A percentile compares a stretch with the other conserved stretches of the same genome.
Conservation (phyloP, 2,113 vertebrate species). For the Menura novaehollandiae region DNA sequence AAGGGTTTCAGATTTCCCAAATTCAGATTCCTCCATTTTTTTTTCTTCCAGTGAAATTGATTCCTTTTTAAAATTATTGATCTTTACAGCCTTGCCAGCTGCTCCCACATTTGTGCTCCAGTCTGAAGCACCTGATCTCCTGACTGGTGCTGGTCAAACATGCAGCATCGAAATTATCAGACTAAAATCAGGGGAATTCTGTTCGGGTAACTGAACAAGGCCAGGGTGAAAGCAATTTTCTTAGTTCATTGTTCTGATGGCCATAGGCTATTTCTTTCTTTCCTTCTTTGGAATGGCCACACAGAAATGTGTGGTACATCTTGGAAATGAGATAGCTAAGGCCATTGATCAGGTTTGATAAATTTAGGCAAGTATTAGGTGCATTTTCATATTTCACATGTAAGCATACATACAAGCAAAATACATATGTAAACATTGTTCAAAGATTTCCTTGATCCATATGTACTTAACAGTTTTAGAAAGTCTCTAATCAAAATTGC, state of each 20-base stretch:
- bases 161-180: neutral
- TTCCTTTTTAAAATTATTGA: neutral
- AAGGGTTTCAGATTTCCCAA: neutral
- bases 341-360: neutral
- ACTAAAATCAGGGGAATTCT: neutral
- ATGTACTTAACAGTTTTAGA: neutral
- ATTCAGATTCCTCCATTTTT: neutral
- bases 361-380: neutral
- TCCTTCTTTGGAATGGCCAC: neutral
- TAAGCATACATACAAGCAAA: neutral
- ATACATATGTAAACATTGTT: neutral
- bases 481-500: neutral
- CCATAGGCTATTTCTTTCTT: neutral
- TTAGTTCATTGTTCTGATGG: neutral
- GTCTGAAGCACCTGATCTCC: neutral
- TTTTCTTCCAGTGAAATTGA: neutral
- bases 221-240: neutral
- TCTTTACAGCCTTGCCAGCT: neutral
- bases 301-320: neutral
- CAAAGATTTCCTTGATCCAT: neutral
- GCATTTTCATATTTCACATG: neutral
- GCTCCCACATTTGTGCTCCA: neutral
- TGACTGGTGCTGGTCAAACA: neutral
- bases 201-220: neutral
- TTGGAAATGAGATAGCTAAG: neutral